A percentile compares a stretch with the other conserved stretches of the same genome.
These are phyloP conservation scores for Congeria kusceri DNA, from an alignment of 2,888 invertebrate species.

Conservation along the genomic window DNA sequence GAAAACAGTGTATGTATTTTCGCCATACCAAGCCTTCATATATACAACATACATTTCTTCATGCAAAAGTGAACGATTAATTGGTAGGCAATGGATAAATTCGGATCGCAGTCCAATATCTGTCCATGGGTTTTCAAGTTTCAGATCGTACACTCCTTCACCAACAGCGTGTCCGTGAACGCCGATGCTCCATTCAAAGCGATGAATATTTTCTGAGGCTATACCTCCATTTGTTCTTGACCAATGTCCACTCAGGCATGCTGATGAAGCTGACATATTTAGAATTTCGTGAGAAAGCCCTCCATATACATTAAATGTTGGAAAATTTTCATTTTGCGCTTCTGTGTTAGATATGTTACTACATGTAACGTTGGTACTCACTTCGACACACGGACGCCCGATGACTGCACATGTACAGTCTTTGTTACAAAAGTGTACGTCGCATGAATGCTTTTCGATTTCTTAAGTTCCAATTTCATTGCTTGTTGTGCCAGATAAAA, in stretches of 20 bases:
- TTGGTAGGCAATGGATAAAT: slow-evolving; percentile 50
- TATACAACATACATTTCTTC: slow-evolving; percentile 29
- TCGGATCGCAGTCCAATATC: slow-evolving; percentile 45
- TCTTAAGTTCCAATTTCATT: slow-evolving; percentile 33
- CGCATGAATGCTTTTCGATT: slow-evolving; percentile 55
- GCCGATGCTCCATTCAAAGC: slow-evolving; percentile 64
- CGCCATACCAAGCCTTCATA: slow-evolving; percentile 56
- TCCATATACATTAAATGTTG: not conserved
- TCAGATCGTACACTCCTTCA: slow-evolving; percentile 48
- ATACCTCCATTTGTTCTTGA: not conserved
- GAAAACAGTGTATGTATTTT: slow-evolving; percentile 28
- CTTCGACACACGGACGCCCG: slow-evolving; percentile 45
- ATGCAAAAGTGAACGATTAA: slow-evolving; percentile 31
- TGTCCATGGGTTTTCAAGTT: slow-evolving; percentile 49
- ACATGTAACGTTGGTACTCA: slow-evolving; percentile 11
- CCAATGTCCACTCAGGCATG: slow-evolving; percentile 42
- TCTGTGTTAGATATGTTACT: not conserved
- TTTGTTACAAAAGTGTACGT: slow-evolving; percentile 52
- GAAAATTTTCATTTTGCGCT: not conserved
- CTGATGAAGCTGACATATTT: slow-evolving; percentile 32
- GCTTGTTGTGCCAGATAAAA: not conserved
- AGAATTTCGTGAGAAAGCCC: not conserved
- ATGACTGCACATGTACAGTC: slow-evolving; percentile 62
- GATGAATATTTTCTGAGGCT: not conserved
- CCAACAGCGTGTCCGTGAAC: slow-evolving; percentile 37